phyloP scores from a whole-genome alignment of 2,888 invertebrate genomes.

The Caenorhabditis sp. region DNA sequence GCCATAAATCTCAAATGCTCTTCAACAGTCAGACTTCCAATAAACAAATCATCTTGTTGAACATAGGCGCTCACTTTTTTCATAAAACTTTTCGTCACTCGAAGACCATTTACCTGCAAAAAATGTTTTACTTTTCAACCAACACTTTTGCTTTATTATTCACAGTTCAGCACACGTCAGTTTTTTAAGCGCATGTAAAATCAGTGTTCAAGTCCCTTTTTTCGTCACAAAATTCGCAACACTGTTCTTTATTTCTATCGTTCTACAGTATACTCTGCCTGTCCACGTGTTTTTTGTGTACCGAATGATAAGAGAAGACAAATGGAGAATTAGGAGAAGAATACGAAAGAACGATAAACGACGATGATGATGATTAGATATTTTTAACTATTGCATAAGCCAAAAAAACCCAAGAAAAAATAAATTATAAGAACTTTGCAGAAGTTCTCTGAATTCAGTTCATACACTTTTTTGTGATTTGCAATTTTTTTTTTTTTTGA shows the following conservation, averaged over 20 bases:
- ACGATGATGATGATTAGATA: slow-evolving; percentile 10
- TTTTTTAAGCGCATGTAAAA: no score
- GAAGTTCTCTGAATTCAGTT: not conserved
- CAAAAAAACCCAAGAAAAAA: slow-evolving; percentile 3
- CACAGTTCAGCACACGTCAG: no score
- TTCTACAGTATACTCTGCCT: not conserved
- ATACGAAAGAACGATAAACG: slow-evolving; percentile 1
- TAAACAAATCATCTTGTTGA: slow-evolving; percentile 89
- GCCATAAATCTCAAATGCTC: slow-evolving; percentile 90
- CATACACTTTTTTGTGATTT: not conserved
- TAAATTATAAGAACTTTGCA: not conserved
- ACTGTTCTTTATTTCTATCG: no score
- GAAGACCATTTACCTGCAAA: slow-evolving; percentile 53
- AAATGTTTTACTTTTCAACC: not conserved
- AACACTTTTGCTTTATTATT: no score
- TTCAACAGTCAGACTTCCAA: slow-evolving; percentile 83
- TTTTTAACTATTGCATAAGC: slow-evolving; percentile 36
- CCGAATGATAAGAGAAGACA: not conserved
- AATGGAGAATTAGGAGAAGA: not conserved
- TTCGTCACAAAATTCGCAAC: not conserved
- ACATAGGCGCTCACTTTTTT: slow-evolving; percentile 82
- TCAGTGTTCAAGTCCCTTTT: not conserved
- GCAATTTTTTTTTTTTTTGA: not conserved
- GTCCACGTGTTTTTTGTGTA: not conserved
- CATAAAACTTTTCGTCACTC: slow-evolving; percentile 47